Conservation (phyloP, 2,113 vertebrate species). For the Ivindomyrus marchei region DNA sequence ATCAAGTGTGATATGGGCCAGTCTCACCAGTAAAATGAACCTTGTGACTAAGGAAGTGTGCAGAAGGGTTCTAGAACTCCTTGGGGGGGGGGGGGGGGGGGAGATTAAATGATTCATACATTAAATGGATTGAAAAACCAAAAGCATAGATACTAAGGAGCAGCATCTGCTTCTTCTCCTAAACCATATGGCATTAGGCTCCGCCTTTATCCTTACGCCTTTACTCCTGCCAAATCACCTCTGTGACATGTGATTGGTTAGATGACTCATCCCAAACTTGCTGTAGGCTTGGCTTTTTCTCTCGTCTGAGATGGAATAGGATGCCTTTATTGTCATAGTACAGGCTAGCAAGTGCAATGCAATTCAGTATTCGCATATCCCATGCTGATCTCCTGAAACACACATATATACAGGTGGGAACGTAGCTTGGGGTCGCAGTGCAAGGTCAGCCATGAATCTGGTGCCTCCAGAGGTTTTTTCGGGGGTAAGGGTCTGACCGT, state of each 20-base stretch:
- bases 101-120: neutral
- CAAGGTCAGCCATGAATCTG: neutral
- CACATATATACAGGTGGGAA: neutral
- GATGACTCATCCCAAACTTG: neutral
- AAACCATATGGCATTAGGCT: neutral
- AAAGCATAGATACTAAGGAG: neutral
- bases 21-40: neutral
- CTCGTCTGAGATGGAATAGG: neutral
- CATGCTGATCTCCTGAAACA: neutral
- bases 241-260: neutral
- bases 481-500: neutral
- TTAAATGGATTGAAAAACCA: neutral
- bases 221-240: neutral
- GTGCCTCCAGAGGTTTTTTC: neutral
- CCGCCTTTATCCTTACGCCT: neutral
- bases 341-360: neutral
- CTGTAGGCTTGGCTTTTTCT: neutral
- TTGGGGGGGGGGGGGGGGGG: neutral
- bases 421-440: neutral
- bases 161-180: too few species aligned
- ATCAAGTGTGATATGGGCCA: neutral
- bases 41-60: neutral
- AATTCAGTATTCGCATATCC: neutral
- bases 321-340: neutral
- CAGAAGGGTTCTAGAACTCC: neutral